phyloP scores from a whole-genome alignment of 37 sponge, comb jelly and placozoan genomes.

The Spongia lamella region DNA sequence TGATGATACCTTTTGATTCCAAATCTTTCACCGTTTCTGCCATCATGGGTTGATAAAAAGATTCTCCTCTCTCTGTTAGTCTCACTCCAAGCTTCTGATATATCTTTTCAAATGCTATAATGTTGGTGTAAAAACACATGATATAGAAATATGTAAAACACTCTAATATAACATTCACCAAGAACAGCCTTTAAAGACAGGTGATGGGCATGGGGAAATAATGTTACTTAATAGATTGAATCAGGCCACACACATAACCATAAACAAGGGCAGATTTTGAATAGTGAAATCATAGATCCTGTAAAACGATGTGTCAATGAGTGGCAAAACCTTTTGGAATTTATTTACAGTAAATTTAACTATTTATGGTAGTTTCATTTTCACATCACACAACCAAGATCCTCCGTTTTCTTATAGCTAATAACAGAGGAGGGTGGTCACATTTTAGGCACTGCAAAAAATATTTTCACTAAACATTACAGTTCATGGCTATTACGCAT shows the following conservation, averaged over 20 bases:
- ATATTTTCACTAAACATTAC: too few species aligned
- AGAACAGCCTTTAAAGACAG: not conserved
- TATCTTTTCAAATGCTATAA: constrained; percentile 69
- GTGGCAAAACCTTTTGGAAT: too few species aligned
- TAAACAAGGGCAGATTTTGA: not conserved
- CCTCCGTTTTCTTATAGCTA: too few species aligned
- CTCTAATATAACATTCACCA: too few species aligned
- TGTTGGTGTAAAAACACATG: not conserved
- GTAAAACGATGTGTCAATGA: too few species aligned
- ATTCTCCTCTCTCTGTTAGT: constrained; percentile 87
- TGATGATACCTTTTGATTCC: constrained; percentile 58
- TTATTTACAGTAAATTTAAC: too few species aligned
- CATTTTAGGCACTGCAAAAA: too few species aligned
- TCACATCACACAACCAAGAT: too few species aligned
- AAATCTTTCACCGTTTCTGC: constrained; percentile 76
- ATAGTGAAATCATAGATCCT: too few species aligned
- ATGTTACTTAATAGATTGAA: not conserved
- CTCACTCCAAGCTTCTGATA: constrained; percentile 83
- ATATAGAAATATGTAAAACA: constrained; percentile 16
- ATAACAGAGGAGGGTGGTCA: too few species aligned
- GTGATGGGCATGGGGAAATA: not conserved
- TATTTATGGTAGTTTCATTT: too few species aligned
- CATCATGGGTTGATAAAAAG: constrained; percentile 95
- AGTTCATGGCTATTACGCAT: too few species aligned
- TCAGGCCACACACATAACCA: not conserved